Base-by-base conservation (phyloP, 2,888 invertebrate species). In the Oscheius sp. region DNA sequence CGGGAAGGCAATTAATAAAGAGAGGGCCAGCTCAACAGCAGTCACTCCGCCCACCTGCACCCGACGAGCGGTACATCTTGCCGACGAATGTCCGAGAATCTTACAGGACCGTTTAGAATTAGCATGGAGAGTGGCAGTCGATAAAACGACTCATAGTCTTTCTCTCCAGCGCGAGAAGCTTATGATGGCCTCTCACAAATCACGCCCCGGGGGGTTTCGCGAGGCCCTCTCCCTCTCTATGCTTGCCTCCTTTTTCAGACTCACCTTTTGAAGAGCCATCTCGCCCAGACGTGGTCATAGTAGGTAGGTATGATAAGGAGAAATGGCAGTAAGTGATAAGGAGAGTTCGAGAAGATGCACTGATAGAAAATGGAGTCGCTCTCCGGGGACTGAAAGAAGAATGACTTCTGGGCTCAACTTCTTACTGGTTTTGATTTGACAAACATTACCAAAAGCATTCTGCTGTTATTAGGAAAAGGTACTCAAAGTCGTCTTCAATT, bases 121-220 rank as follows among this genome's bases (percentile, higher is more conserved):
- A 63, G 48, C 63, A 63, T 63, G 29, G 63, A 63, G 63, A 37
- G 63, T 13, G 63, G 10, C 48, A 33, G 68, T 68, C 68, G 68
- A 68, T 68, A 72, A 72, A 42, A 42, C 50, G 71, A 60, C 71
- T 72, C 59, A 72, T 72, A 42, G 42, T 42, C 42, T 42, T 42
- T 42, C 42, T 42, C 42, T 42, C 42, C 7, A 42, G 42, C 71
- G 71, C 62, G 59, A 42, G 55, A 37, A 50, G 62, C 62, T 72
- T 72, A 72, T 72, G 71, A 72, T 60, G 70, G 70, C 59, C 71
- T 62, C 71, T 62, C 62, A 72, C 71, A 72, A 72, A 72, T 72
- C 71, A 72, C 51, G 62, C 71, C 71, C 71, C 51, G 53, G 71
- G 62, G 71, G 55, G 48, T 50, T 72, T 72, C 32, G 42, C 55